Evolutionary conservation across 92 coral and sea anemone genomes (phyloP).

Genomic region (Plumapathes pennacea): DNA sequence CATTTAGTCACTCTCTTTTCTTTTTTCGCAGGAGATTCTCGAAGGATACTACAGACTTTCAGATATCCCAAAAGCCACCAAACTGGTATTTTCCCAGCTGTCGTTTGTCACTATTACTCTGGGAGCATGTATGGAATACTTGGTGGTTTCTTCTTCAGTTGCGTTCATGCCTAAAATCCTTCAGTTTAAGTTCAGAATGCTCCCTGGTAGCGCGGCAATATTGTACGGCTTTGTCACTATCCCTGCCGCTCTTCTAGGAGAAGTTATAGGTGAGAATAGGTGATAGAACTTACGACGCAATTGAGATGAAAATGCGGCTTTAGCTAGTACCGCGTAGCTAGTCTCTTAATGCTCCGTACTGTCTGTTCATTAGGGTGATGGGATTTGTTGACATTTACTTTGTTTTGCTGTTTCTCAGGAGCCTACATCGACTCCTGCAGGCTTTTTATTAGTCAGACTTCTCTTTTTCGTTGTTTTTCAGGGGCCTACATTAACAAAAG

Average conservation of each 20-base stretch:
- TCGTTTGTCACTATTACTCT: slow-evolving; percentile 65
- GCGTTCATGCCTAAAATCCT: slow-evolving; percentile 87
- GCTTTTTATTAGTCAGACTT: too few species aligned
- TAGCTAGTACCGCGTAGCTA: too few species aligned
- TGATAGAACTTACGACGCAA: too few species aligned
- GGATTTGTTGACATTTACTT: too few species aligned
- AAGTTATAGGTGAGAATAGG: slow-evolving; percentile 64
- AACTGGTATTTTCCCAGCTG: slow-evolving; percentile 39
- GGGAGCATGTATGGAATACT: slow-evolving; percentile 66
- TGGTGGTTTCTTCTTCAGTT: slow-evolving; percentile 53
- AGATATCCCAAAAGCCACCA: slow-evolving; percentile 75
- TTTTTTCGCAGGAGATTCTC: too few species aligned
- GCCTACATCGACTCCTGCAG: too few species aligned
- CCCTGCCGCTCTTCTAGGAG: slow-evolving; percentile 66
- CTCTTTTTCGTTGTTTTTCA: too few species aligned
- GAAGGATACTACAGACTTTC: slow-evolving; percentile 42
- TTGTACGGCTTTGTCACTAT: slow-evolving; percentile 66
- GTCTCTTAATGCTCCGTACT: too few species aligned
- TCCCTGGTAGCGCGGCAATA: slow-evolving; percentile 58
- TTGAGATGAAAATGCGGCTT: too few species aligned
- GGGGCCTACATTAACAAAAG: slow-evolving; percentile 85
- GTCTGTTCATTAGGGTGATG: too few species aligned
- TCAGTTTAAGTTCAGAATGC: slow-evolving; percentile 58
- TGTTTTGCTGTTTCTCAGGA: too few species aligned
- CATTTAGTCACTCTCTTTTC: too few species aligned